phyloP scores from a whole-genome alignment of 2,888 invertebrate species.

The Proisotoma minuta region DNA sequence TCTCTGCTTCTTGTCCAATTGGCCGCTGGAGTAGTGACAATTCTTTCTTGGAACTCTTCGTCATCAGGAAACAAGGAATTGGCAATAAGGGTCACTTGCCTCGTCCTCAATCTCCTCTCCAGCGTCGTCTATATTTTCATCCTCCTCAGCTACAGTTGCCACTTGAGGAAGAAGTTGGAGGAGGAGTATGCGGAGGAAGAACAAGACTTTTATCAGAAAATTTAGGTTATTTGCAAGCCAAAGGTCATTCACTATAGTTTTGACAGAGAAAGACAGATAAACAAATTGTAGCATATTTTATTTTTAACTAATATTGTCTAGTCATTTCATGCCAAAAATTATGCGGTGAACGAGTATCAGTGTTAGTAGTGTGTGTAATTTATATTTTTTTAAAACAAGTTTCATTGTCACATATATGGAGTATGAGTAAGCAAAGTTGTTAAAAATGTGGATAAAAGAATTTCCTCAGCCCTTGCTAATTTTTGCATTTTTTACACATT shows the following conservation, averaged over 20 bases:
- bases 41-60: slow-evolving; percentile 26
- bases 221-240: too few species aligned
- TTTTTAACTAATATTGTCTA: neutral
- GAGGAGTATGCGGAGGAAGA: slow-evolving; percentile 23
- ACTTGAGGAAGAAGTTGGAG: slow-evolving; percentile 20
- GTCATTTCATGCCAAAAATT: neutral
- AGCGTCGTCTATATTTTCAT: slow-evolving; percentile 26
- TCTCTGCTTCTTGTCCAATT: slow-evolving; percentile 23
- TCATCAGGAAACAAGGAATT: slow-evolving; percentile 15
- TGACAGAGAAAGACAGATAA: too few species aligned
- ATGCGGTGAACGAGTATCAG: neutral
- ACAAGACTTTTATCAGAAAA: slow-evolving; percentile 17
- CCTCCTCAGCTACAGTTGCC: slow-evolving; percentile 23
- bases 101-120: slow-evolving; percentile 22
- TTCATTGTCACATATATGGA: neutral
- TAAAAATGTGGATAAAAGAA: neutral
- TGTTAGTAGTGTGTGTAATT: slow-evolving; percentile 3
- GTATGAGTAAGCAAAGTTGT: neutral
- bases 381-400: neutral
- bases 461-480: too few species aligned
- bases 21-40: slow-evolving; percentile 20
- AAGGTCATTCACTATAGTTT: too few species aligned
- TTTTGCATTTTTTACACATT: neutral
- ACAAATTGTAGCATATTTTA: neutral
- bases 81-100: slow-evolving; percentile 21